These are phyloP conservation scores for Drosophila formosana DNA, from an alignment of 2,888 invertebrate genomes.

Conservation along the genomic window DNA sequence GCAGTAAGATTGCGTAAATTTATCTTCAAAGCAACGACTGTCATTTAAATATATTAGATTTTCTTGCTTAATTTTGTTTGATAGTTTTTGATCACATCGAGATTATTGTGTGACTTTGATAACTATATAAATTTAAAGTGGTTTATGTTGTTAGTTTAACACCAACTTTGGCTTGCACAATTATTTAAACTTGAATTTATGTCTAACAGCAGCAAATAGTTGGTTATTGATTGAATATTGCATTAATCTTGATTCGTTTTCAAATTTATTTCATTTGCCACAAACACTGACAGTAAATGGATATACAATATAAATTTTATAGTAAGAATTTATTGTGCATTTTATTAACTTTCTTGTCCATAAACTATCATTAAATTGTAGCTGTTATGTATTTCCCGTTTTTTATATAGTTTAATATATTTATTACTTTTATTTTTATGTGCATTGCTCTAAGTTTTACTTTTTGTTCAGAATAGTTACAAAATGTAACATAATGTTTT, in stretches of 20 bases:
- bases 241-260: background rate
- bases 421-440: too few relatives aligned
- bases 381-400: too few relatives aligned
- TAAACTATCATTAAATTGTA: background rate
- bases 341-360: background rate
- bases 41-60: background rate
- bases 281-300: background rate
- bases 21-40: background rate
- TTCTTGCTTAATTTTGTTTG: background rate
- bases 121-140: background rate
- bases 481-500: background rate
- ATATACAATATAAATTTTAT: background rate
- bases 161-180: background rate
- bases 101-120: slow-evolving; percentile 1
- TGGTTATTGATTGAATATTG: background rate
- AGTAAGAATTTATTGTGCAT: background rate
- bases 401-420: too few relatives aligned
- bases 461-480: too few relatives aligned
- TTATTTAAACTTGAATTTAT: background rate
- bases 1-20: background rate
- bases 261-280: background rate
- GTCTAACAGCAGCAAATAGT: background rate
- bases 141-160: background rate
- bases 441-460: too few relatives aligned
- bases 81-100: background rate